phyloP scores from a whole-genome alignment of 1,140 invertebrate genomes.

The Archivesica marissinica region DNA sequence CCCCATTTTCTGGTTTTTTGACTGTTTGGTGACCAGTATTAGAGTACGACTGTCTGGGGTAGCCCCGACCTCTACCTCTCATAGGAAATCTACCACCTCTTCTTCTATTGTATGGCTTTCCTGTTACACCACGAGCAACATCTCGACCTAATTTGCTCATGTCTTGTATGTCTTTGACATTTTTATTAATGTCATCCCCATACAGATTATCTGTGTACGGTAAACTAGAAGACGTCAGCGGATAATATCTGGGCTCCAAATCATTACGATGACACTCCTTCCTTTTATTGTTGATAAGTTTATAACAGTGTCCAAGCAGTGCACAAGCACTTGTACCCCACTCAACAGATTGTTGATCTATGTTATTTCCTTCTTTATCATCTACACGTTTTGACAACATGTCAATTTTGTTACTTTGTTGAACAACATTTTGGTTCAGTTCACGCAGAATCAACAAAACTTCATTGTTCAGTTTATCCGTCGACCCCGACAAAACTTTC shows the following conservation, averaged over 20 bases:
- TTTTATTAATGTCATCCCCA: too few species aligned
- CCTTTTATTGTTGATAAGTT: constrained; percentile 22
- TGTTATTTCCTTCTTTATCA: constrained; percentile 3
- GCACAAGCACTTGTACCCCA: constrained; percentile 10
- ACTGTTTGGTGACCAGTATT: not conserved
- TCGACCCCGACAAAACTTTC: too few species aligned
- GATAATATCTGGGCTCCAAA: constrained; percentile 7
- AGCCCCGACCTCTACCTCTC: not conserved
- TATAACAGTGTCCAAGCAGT: constrained; percentile 14
- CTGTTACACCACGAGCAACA: not conserved
- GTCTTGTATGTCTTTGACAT: too few species aligned
- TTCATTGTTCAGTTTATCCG: too few species aligned
- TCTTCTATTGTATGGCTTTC: not conserved
- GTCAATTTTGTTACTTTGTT: too few species aligned
- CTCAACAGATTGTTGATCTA: not conserved
- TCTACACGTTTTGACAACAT: too few species aligned
- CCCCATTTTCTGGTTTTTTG: too few species aligned
- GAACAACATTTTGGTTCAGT: too few species aligned
- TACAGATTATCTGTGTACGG: too few species aligned
- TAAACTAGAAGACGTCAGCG: too few species aligned
- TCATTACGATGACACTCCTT: not conserved
- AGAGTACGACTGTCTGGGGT: not conserved
- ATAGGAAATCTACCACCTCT: not conserved
- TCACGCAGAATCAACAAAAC: too few species aligned
- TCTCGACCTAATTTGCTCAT: not conserved